These are phyloP conservation scores for Archivesica marissinica DNA, from an alignment of 1,140 invertebrate species.

Conservation along the genomic window DNA sequence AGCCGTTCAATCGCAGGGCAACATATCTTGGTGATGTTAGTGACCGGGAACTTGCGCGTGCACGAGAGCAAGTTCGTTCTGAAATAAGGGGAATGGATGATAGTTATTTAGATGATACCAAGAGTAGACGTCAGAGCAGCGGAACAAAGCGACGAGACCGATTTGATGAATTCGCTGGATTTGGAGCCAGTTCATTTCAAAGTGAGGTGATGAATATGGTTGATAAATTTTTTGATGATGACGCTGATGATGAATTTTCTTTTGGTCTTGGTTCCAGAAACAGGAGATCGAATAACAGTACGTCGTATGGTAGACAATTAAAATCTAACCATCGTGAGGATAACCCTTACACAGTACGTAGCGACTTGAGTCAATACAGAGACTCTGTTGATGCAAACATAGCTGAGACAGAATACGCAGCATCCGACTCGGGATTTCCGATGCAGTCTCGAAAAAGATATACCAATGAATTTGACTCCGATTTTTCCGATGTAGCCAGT, in stretches of 20 bases:
- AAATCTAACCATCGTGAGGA: background rate
- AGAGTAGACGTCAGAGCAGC: background rate
- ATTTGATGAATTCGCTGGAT: background rate
- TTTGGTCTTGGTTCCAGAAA: background rate
- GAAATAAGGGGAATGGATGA: slow-evolving; percentile 26
- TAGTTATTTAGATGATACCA: background rate
- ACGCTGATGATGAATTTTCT: slow-evolving; percentile 47
- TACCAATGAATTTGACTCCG: background rate
- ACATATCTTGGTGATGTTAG: slow-evolving; percentile 36
- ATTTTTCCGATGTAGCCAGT: slow-evolving; percentile 42
- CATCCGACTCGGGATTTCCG: slow-evolving; percentile 36
- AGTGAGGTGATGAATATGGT: slow-evolving; percentile 51
- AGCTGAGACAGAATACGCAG: slow-evolving; percentile 19
- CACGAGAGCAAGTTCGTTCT: slow-evolving; percentile 6
- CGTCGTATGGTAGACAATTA: background rate
- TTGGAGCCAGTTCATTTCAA: slow-evolving; percentile 22
- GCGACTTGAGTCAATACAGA: slow-evolving; percentile 25
- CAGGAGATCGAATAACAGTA: background rate
- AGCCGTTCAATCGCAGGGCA: slow-evolving; percentile 5
- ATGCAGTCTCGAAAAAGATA: background rate
- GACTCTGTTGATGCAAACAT: background rate
- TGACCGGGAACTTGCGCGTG: slow-evolving; percentile 8
- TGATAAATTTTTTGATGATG: slow-evolving; percentile 51
- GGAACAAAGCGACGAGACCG: background rate
- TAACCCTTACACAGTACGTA: slow-evolving; percentile 39